Evolutionary conservation across 2,888 invertebrate species (phyloP).

Genomic region (Melangyna quadrimaculata): DNA sequence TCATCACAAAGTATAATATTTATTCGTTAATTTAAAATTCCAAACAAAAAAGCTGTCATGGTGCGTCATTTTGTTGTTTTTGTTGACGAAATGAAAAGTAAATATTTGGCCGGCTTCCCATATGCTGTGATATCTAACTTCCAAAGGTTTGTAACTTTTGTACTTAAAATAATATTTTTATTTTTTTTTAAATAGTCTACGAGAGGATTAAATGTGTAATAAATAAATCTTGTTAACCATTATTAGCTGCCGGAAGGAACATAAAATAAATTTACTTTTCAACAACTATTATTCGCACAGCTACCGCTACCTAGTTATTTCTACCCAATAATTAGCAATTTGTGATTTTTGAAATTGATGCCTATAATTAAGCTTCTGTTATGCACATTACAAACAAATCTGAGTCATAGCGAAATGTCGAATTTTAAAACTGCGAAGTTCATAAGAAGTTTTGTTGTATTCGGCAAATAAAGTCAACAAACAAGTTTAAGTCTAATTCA

Average conservation of each 20-base stretch:
- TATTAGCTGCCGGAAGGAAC: neutral
- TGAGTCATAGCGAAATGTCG: too few relatives aligned
- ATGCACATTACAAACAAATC: too few relatives aligned
- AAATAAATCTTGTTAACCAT: neutral
- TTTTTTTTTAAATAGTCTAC: neutral
- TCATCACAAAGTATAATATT: neutral
- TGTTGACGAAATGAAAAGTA: neutral
- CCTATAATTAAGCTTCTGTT: too few relatives aligned
- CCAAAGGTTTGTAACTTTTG: neutral
- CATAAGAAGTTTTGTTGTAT: too few relatives aligned
- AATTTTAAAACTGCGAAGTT: too few relatives aligned
- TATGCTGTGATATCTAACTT: neutral
- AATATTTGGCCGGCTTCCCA: neutral
- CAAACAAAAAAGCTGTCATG: neutral
- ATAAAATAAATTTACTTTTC: neutral
- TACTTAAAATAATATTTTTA: neutral
- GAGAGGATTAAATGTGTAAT: neutral
- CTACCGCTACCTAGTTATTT: neutral
- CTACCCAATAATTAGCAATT: neutral
- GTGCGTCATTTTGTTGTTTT: neutral
- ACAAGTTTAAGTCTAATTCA: too few relatives aligned
- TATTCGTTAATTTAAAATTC: neutral
- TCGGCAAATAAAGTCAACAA: too few relatives aligned
- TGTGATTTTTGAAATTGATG: neutral
- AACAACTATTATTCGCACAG: too few relatives aligned